These are phyloP conservation scores for Ptychobarbus kaznakovi DNA, from an alignment of 2,797 vertebrate species.

Conservation along the genomic window DNA sequence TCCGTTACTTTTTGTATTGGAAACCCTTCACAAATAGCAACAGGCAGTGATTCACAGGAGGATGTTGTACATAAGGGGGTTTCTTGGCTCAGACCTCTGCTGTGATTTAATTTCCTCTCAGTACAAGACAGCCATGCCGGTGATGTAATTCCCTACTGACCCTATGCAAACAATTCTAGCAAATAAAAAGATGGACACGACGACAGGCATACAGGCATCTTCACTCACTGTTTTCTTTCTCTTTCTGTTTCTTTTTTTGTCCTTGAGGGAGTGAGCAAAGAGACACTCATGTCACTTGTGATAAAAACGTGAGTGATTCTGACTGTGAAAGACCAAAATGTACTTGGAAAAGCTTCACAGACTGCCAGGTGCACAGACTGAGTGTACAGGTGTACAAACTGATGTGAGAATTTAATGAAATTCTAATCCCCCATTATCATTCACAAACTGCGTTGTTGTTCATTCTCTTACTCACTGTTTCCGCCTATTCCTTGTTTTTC, in stretches of 20 bases:
- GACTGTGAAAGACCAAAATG: neutral
- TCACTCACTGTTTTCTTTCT: neutral
- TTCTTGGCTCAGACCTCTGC: constrained; percentile 71
- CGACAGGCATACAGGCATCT: neutral
- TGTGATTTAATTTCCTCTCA: constrained; percentile 83
- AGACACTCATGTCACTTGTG: neutral
- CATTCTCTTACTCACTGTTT: neutral
- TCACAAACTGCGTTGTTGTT: neutral
- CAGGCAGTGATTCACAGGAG: constrained; percentile 51
- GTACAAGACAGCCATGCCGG: constrained; percentile 64
- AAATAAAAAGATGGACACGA: constrained; percentile 35
- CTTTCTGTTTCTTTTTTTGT: neutral
- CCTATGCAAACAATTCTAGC: constrained; percentile 72
- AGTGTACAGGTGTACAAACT: neutral
- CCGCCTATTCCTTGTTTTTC: neutral
- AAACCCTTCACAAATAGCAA: constrained; percentile 69
- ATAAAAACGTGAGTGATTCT: constrained; percentile 2
- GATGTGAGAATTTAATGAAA: neutral
- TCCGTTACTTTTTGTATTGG: constrained; percentile 63
- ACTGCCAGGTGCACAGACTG: neutral
- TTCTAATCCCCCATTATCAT: neutral
- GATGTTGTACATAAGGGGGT: constrained; percentile 47
- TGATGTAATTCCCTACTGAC: constrained; percentile 75
- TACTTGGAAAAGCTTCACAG: neutral
- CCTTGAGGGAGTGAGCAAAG: neutral